phyloP scores from a whole-genome alignment of 1,140 invertebrate species.

The Drosophila busckii region DNA sequence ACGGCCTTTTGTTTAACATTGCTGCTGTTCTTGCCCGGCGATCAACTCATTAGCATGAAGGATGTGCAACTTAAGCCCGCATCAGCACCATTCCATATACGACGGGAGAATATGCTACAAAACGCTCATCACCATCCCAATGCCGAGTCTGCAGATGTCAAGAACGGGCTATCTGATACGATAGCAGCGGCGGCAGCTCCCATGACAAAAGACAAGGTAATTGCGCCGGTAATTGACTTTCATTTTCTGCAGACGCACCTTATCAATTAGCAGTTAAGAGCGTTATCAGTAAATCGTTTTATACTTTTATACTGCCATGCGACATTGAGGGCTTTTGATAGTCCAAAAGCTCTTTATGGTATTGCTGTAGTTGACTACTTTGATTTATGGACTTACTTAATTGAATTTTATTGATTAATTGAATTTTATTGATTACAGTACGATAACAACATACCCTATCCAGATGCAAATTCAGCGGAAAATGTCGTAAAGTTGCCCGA shows the following conservation, averaged over 20 bases:
- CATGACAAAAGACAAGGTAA: constrained; percentile 48
- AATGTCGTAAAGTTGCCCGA: constrained; percentile 50
- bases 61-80: constrained; percentile 23
- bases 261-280: background rate
- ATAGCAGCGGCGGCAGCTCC: constrained; percentile 13
- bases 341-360: too few relatives aligned
- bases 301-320: background rate
- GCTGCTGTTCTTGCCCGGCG: constrained; percentile 58
- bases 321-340: too few relatives aligned
- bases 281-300: constrained; percentile 15
- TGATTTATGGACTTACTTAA: constrained; percentile 16
- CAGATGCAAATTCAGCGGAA: constrained; percentile 41
- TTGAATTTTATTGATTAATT: background rate
- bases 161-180: constrained; percentile 8
- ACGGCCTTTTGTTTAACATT: constrained; percentile 53
- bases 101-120: constrained; percentile 15
- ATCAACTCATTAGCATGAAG: constrained; percentile 46
- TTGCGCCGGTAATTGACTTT: constrained; percentile 9
- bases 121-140: constrained; percentile 48
- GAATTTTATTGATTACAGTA: constrained; percentile 17
- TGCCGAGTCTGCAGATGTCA: background rate
- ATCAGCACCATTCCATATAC: constrained; percentile 38
- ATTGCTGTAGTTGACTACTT: too few relatives aligned
- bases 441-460: constrained; percentile 29
- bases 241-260: background rate